phyloP scores from a whole-genome alignment of 92 coral and sea anemone species.

The Meandrina meandrites region DNA sequence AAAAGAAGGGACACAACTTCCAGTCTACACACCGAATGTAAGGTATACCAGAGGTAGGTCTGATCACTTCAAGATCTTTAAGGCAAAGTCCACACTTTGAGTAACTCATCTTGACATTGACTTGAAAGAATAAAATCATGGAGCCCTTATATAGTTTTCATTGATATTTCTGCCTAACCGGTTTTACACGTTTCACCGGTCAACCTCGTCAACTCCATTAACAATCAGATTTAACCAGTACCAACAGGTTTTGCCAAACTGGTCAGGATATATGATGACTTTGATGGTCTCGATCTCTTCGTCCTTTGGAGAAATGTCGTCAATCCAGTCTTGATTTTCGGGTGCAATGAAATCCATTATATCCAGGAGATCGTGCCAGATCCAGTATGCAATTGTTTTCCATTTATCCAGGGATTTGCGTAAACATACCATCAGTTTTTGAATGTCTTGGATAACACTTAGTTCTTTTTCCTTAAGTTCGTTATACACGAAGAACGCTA shows the following conservation, averaged over 20 bases:
- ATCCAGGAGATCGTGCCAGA: constrained; percentile 24
- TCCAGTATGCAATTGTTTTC: neutral
- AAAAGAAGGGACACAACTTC: constrained; percentile 24
- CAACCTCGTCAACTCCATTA: constrained; percentile 9
- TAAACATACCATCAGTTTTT: neutral
- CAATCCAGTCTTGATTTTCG: constrained; percentile 28
- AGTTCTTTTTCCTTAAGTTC: neutral
- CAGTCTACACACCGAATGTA: constrained; percentile 24
- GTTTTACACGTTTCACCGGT: neutral
- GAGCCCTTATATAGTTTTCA: neutral
- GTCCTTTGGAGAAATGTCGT: neutral
- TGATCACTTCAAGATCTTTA: constrained; percentile 34
- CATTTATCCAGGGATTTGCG: neutral
- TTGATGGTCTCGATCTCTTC: neutral
- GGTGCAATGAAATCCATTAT: neutral
- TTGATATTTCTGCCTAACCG: too few species aligned
- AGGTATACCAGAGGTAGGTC: constrained; percentile 23
- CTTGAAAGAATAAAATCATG: neutral
- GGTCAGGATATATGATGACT: neutral
- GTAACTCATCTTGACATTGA: constrained; percentile 26
- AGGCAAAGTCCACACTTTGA: constrained; percentile 43
- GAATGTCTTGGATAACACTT: neutral
- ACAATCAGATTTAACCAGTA: constrained; percentile 22
- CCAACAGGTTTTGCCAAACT: constrained; percentile 46
- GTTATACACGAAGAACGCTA: neutral